A percentile compares a stretch with the other conserved stretches of the same genome.
Evolutionary conservation across 2,888 invertebrate species (phyloP).

Genomic region (Tiphia femorata): DNA sequence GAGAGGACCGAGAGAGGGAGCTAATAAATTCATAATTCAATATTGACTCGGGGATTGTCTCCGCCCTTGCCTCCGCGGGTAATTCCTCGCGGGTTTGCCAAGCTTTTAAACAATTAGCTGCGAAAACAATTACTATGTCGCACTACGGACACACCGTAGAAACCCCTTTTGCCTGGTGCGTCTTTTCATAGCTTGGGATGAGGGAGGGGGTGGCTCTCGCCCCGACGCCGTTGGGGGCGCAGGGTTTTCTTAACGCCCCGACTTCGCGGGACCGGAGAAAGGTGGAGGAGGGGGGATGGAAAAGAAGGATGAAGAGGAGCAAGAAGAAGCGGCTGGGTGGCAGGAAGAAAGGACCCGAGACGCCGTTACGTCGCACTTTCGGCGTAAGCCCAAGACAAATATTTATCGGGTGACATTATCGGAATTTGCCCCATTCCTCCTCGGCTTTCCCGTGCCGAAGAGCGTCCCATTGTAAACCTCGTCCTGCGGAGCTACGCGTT

Average conservation of each 20-base stretch:
- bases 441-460: too few relatives aligned
- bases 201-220: slow-evolving; percentile 7
- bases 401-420: slow-evolving; percentile 54
- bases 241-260: slow-evolving; percentile 40
- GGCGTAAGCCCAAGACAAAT: slow-evolving; percentile 49
- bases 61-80: slow-evolving; percentile 41
- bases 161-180: slow-evolving; percentile 20
- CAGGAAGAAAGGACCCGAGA: slow-evolving; percentile 11
- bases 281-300: too few relatives aligned
- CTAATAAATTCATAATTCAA: slow-evolving; percentile 66
- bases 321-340: too few relatives aligned
- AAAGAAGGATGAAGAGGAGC: too few relatives aligned
- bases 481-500: not conserved
- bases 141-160: slow-evolving; percentile 16
- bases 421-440: slow-evolving; percentile 30
- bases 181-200: not conserved
- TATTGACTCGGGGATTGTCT: slow-evolving; percentile 63
- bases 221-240: slow-evolving; percentile 1
- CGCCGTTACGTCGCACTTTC: slow-evolving; percentile 42
- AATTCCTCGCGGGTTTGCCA: slow-evolving; percentile 54
- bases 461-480: slow-evolving; percentile 6
- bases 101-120: slow-evolving; percentile 62
- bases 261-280: slow-evolving; percentile 25
- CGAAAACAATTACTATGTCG: slow-evolving; percentile 53
- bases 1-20: slow-evolving; percentile 36